These are phyloP conservation scores for Biston stratarius DNA, from an alignment of 2,888 invertebrate genomes.

Conservation along the genomic window DNA sequence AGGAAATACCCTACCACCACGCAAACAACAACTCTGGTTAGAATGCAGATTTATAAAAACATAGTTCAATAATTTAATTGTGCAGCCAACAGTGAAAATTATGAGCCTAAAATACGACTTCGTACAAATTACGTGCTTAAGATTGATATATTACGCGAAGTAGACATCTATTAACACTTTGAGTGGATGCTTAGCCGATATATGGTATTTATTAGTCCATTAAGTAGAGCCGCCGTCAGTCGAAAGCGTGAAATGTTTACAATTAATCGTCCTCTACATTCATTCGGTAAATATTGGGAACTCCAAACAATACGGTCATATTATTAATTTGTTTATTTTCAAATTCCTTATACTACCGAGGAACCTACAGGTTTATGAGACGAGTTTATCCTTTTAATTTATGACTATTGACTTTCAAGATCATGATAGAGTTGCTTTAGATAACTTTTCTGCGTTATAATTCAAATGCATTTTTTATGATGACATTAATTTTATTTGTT, in stretches of 20 bases:
- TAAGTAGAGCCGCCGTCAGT: slow-evolving; percentile 10
- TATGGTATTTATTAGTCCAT: slow-evolving; percentile 22
- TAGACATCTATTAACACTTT: slow-evolving; percentile 14
- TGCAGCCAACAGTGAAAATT: not conserved
- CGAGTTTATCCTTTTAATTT: not conserved
- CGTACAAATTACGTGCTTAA: slow-evolving; percentile 2
- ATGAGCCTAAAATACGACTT: slow-evolving; percentile 8
- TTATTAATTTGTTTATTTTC: slow-evolving; percentile 2
- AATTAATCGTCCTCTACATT: slow-evolving; percentile 3
- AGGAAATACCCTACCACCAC: too few species aligned
- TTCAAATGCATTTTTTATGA: too few species aligned
- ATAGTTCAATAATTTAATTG: not conserved
- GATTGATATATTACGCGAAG: slow-evolving; percentile 8
- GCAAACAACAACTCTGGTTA: too few species aligned
- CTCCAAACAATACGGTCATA: slow-evolving; percentile 7
- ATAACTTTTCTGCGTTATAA: too few species aligned
- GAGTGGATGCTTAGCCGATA: slow-evolving; percentile 21
- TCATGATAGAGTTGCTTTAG: not conserved
- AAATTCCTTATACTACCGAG: not conserved
- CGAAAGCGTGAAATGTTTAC: slow-evolving; percentile 24
- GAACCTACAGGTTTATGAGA: slow-evolving; percentile 1
- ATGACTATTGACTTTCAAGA: not conserved
- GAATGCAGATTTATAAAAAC: not conserved
- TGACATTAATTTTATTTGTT: too few species aligned
- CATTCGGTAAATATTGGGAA: slow-evolving; percentile 1